Base-by-base conservation (phyloP, 2,113 vertebrate species). In the Peromyscus maniculatus region DNA sequence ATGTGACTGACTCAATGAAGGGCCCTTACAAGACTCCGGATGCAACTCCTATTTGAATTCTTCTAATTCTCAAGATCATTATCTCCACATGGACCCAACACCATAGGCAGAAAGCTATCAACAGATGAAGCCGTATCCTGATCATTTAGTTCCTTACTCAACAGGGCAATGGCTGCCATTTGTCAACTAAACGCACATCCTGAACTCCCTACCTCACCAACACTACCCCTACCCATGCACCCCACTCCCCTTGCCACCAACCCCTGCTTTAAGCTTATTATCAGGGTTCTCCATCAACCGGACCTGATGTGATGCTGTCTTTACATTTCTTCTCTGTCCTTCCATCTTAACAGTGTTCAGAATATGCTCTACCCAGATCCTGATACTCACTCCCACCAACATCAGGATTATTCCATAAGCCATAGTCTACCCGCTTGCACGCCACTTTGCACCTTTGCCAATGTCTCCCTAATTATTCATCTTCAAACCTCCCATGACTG, bases 81-180 rank as follows among this genome's bases (percentile, higher is more conserved):
- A 33, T 46, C 19, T 33, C 15, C 46, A 28, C 2, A 1, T 3
- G 3, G 28, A 2, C 5, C 19, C 33, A 7, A 39, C 33, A 66
- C 3, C 66, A 36, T 72, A 66, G 22, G 52, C 46, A 84, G 0
- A 52, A 36, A 55, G 62, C 43, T n/a, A 75, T 13, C 43, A 43
- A 9, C 8, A 24, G 28, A 28, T 66, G 39, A 5, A 87, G 55
- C 78, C 31, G 17, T 43, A 7, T 8, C 59, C 33, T 71, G 6
- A 55, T n/a, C 87, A 43, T 46, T 80, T 17, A 55, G 3, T 69
- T 86, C 43, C 36, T 64, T 77, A 52, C 21, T 71, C 11, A 36
- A 69, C 78, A 86, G 55, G 26, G 19, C 52, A 86, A 46, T 36
- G 55, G 5, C 66, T 92, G 28, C 46, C 52, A 31, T 78, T 7